Evolutionary conservation across 1,140 invertebrate species (phyloP).

Genomic region (Anastrepha obliqua): DNA sequence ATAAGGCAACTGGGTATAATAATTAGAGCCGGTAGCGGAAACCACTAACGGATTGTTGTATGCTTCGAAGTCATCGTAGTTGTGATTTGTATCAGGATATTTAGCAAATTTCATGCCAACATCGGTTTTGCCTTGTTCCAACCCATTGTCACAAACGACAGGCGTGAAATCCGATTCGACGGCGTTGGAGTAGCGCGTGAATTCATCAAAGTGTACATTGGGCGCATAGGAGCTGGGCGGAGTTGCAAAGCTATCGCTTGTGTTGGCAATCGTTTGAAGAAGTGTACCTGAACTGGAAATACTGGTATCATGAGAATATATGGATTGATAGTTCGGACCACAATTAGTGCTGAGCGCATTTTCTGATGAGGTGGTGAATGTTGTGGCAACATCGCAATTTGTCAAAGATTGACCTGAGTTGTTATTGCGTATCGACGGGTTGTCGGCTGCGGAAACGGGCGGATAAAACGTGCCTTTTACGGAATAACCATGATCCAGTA

Average conservation of each 20-base stretch:
- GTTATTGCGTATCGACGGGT: conserved; percentile 9
- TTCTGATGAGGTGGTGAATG: not conserved
- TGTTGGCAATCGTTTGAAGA: not conserved
- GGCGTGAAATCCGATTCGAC: conserved; percentile 62
- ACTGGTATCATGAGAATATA: conserved; percentile 22
- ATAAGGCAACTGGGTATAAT: conserved; percentile 70
- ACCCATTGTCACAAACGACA: conserved; percentile 42
- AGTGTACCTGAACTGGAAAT: not conserved
- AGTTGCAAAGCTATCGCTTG: conserved; percentile 32
- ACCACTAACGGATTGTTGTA: conserved; percentile 76
- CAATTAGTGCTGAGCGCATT: not conserved
- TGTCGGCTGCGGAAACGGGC: conserved; percentile 80
- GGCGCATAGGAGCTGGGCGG: conserved; percentile 51
- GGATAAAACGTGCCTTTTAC: conserved; percentile 90
- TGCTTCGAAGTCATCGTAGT: conserved; percentile 77
- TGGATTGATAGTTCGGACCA: not conserved
- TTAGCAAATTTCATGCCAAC: conserved; percentile 73
- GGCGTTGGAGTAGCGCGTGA: conserved; percentile 67
- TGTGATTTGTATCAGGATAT: conserved; percentile 76
- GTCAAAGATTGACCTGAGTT: not conserved
- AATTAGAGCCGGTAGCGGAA: conserved; percentile 62
- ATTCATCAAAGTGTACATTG: conserved; percentile 68
- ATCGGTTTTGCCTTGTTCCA: conserved; percentile 78
- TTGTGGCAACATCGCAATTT: not conserved
- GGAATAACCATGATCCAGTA: conserved; percentile 84